Evolutionary conservation across 2,888 invertebrate genomes (phyloP).

Genomic region (Orthosia incerta): DNA sequence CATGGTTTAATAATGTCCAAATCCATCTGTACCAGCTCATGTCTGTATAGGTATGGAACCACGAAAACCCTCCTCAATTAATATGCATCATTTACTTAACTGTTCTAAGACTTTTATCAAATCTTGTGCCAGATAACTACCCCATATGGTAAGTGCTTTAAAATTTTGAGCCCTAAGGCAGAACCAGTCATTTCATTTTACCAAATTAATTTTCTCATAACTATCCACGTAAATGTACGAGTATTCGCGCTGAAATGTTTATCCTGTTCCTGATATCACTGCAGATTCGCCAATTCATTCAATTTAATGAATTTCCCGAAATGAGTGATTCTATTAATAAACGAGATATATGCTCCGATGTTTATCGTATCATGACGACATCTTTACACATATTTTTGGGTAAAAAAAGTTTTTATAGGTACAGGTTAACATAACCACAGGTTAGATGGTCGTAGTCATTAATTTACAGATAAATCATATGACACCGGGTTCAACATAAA

Average conservation of each 20-base stretch:
- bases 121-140: no score
- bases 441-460: not conserved
- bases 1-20: no score
- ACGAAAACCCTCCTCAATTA: no score
- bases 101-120: no score
- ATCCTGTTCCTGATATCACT: constrained; percentile 1
- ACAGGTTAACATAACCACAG: not conserved
- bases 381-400: no score
- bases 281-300: constrained; percentile 4
- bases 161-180: no score
- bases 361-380: not conserved
- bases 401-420: no score
- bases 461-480: constrained; percentile 8
- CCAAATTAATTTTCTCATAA: not conserved
- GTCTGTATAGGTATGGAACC: no score
- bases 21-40: no score
- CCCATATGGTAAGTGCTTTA: no score
- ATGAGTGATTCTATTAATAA: not conserved
- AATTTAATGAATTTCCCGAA: constrained; percentile 13
- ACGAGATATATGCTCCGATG: not conserved
- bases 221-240: not conserved
- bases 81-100: no score
- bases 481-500: not conserved
- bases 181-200: not conserved
- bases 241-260: not conserved